Conservation (phyloP, 2,113 vertebrate species). For the Perca flavescens region DNA sequence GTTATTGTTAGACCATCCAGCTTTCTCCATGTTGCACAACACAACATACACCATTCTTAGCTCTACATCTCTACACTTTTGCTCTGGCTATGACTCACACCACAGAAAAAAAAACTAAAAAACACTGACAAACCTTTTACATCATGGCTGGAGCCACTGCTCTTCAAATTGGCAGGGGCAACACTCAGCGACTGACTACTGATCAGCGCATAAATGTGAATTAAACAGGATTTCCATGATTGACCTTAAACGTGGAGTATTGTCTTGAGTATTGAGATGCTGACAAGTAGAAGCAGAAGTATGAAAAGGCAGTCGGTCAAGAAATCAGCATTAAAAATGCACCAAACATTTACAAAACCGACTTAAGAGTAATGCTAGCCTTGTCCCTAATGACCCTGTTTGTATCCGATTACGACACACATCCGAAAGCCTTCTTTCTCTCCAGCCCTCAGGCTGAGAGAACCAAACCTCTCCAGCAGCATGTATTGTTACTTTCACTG, state of each 20-base stretch:
- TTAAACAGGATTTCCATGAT: slow-evolving; percentile 45
- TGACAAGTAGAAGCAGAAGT: slow-evolving; percentile 12
- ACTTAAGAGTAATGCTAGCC: slow-evolving; percentile 27
- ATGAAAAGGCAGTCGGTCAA: slow-evolving; percentile 20
- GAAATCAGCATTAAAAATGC: slow-evolving; percentile 37
- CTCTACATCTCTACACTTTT: slow-evolving; percentile 46
- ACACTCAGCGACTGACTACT: slow-evolving; percentile 47
- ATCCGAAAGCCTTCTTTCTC: slow-evolving; percentile 34
- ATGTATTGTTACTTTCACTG: slow-evolving; percentile 56
- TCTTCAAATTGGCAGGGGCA: slow-evolving; percentile 52
- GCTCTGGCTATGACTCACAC: slow-evolving; percentile 60
- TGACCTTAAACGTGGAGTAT: slow-evolving; percentile 45
- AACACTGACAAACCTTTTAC: slow-evolving; percentile 51
- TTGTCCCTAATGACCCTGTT: slow-evolving; percentile 32
- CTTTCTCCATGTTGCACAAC: slow-evolving; percentile 57
- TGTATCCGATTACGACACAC: slow-evolving; percentile 46
- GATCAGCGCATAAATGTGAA: slow-evolving; percentile 39
- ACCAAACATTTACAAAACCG: slow-evolving; percentile 43
- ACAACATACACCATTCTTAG: slow-evolving; percentile 52
- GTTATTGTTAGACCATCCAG: slow-evolving; percentile 43
- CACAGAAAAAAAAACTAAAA: not conserved
- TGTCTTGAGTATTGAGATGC: slow-evolving; percentile 14
- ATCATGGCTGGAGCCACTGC: slow-evolving; percentile 51
- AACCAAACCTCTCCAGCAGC: slow-evolving; percentile 13
- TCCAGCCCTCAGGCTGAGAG: slow-evolving; percentile 20